phyloP scores from a whole-genome alignment of 2,113 vertebrate species.

The Dipodomys spectabilis region DNA sequence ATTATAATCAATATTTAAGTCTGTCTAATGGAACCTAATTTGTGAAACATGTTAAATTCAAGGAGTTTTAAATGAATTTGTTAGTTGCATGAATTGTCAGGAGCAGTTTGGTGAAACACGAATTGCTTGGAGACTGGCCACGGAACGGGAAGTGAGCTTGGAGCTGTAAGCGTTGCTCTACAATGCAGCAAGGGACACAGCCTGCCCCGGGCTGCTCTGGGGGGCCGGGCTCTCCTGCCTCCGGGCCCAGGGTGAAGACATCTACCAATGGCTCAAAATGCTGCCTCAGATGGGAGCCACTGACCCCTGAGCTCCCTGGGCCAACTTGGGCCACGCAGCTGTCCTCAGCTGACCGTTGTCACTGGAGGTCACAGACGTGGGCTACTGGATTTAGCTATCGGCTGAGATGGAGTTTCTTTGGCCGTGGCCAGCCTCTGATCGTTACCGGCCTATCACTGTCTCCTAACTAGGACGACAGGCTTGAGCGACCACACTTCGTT shows the following conservation, averaged over 20 bases:
- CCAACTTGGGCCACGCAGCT: too few relatives aligned
- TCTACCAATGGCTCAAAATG: too few relatives aligned
- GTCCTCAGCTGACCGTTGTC: neutral
- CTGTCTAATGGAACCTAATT: neutral
- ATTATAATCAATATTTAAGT: constrained; percentile 24
- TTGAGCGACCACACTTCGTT: too few relatives aligned
- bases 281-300: neutral
- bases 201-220: neutral
- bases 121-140: neutral
- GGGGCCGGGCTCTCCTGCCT: too few relatives aligned
- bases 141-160: too few relatives aligned
- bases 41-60: neutral
- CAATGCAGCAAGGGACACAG: fast-evolving
- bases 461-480: too few relatives aligned
- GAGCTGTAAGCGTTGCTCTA: neutral
- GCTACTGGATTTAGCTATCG: too few relatives aligned
- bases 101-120: neutral
- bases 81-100: neutral
- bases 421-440: too few relatives aligned
- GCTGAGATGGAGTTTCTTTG: too few relatives aligned
- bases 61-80: neutral
- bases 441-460: too few relatives aligned
- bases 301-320: neutral
- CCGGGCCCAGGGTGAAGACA: too few relatives aligned
- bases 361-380: too few relatives aligned